Conservation (phyloP, 2,113 vertebrate species). For the Brachionichthys hirsutus region DNA sequence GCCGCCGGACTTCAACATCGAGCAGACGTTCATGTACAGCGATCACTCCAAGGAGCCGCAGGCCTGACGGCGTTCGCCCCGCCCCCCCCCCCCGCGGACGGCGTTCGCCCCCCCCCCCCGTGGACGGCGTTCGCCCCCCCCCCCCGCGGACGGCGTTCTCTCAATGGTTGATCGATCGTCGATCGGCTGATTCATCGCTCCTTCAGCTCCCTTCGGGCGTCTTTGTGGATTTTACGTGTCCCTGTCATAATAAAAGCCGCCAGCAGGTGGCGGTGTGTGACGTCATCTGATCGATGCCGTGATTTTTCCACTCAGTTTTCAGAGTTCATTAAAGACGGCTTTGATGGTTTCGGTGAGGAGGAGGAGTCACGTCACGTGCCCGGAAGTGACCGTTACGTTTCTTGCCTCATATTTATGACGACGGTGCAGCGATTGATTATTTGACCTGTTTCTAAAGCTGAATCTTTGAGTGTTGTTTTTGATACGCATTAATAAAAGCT, state of each 20-base stretch:
- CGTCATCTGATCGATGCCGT: neutral
- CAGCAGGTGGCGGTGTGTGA: conserved; percentile 58
- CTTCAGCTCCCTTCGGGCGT: too few relatives aligned
- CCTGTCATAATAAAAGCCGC: conserved; percentile 10
- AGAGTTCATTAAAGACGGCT: too few relatives aligned
- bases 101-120: neutral
- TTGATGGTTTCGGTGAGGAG: neutral
- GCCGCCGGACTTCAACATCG: conserved; percentile 93
- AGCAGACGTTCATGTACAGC: conserved; percentile 99
- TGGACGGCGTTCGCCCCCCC: conserved; percentile 59
- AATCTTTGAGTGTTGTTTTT: conserved; percentile 30
- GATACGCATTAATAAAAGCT: conserved; percentile 13
- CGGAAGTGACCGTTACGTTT: conserved; percentile 34
- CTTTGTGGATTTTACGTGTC: too few relatives aligned
- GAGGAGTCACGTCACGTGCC: conserved; percentile 2
- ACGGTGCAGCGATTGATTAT: conserved; percentile 52
- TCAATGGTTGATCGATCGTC: too few relatives aligned
- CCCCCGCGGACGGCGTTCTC: conserved; percentile 14
- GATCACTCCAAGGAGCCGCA: conserved; percentile 95
- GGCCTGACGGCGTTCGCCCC: conserved; percentile 72
- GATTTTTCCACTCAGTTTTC: too few relatives aligned
- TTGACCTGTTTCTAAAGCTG: conserved; percentile 28
- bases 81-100: conserved; percentile 71
- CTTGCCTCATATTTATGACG: conserved; percentile 57
- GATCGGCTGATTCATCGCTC: too few relatives aligned